Evolutionary conservation across 2,888 invertebrate genomes (phyloP).

Genomic region (Argynnis bischoffii): DNA sequence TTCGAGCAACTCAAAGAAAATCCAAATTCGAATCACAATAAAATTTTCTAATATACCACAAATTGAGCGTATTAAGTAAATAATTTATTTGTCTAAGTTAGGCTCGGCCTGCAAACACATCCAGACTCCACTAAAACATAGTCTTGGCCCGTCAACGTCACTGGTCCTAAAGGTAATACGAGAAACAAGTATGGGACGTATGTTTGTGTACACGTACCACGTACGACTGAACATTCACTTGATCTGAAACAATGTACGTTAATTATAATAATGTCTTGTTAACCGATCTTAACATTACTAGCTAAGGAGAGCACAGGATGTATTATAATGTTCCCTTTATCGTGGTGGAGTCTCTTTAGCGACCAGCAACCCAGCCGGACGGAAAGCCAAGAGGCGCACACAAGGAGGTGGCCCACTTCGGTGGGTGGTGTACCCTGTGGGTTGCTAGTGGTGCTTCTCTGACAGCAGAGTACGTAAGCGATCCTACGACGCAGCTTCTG

Average conservation of each 20-base stretch:
- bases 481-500: no score
- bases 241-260: conserved; percentile 81
- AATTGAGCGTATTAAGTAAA: conserved; percentile 4
- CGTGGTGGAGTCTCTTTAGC: no score
- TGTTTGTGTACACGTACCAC: conserved; percentile 95
- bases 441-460: no score
- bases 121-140: conserved; percentile 97
- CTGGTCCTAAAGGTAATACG: conserved; percentile 94
- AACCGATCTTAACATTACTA: no score
- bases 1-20: neutral
- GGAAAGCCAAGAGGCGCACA: no score
- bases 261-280: neutral
- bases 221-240: conserved; percentile 93
- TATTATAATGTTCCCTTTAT: no score
- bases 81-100: conserved; percentile 19
- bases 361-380: no score
- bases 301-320: no score
- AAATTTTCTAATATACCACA: conserved; percentile 15
- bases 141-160: conserved; percentile 95
- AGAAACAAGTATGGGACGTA: conserved; percentile 95
- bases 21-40: conserved; percentile 12
- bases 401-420: no score
- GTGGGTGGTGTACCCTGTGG: no score
- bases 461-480: no score
- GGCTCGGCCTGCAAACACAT: conserved; percentile 90